phyloP scores from a whole-genome alignment of 2,888 invertebrate species.

The Syritta pipiens region DNA sequence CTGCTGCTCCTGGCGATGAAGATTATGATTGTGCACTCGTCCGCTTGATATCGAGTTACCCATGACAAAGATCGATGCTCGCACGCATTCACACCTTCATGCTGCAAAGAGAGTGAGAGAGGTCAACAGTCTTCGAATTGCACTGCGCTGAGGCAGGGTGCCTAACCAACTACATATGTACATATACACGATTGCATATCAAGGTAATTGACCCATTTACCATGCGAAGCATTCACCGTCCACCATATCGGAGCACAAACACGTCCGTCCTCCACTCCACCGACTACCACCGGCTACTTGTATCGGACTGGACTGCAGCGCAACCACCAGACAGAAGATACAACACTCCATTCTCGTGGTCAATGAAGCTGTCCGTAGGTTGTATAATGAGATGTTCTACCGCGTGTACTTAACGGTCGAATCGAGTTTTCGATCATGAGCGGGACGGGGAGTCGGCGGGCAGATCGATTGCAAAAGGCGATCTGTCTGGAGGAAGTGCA shows the following conservation, averaged over 20 bases:
- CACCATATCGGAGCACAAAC: not conserved
- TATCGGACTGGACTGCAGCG: too few species aligned
- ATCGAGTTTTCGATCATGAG: not conserved
- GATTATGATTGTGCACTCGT: constrained; percentile 49
- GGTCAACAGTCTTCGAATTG: not conserved
- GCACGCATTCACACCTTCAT: constrained; percentile 42
- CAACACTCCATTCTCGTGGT: constrained; percentile 43
- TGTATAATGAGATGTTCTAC: constrained; percentile 45
- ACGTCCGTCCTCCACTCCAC: not conserved
- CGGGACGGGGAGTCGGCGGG: not conserved
- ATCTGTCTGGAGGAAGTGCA: not conserved
- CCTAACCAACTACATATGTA: not conserved
- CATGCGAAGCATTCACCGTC: constrained; percentile 49
- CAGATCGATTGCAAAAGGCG: not conserved
- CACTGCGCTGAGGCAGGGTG: not conserved
- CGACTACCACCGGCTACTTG: not conserved
- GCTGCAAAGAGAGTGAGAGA: constrained; percentile 23
- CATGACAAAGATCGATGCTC: constrained; percentile 48
- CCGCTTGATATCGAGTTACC: constrained; percentile 62
- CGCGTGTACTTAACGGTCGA: not conserved
- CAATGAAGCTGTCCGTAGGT: constrained; percentile 33
- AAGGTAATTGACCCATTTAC: constrained; percentile 55
- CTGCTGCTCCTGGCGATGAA: constrained; percentile 51
- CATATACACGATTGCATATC: constrained; percentile 36
- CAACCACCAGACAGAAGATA: constrained; percentile 13